Evolutionary conservation across 2,888 invertebrate genomes (phyloP).

Genomic region (Mesodorylaimus sp.): DNA sequence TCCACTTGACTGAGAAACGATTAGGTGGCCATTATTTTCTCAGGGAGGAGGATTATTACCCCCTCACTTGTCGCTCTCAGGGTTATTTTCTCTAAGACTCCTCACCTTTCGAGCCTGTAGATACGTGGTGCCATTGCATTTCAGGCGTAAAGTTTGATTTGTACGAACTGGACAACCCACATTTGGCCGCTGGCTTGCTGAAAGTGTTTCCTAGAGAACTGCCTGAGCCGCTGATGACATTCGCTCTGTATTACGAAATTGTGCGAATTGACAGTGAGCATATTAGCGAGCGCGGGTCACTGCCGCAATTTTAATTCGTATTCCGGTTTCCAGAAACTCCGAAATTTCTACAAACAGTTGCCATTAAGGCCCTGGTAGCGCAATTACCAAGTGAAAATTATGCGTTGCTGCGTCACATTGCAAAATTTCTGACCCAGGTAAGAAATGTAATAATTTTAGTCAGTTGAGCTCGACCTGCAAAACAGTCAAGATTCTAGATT

Average conservation of each 20-base stretch:
- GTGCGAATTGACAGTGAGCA: slow-evolving; percentile 3
- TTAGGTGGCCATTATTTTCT: too few species aligned
- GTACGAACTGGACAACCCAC: slow-evolving; percentile 46
- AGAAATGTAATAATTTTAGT: too few species aligned
- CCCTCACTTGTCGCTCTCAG: too few species aligned
- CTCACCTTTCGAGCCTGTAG: too few species aligned
- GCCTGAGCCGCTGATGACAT: slow-evolving; percentile 27
- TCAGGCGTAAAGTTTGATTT: slow-evolving; percentile 49
- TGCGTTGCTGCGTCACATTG: slow-evolving; percentile 20
- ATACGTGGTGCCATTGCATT: too few species aligned
- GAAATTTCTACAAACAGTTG: slow-evolving; percentile 18
- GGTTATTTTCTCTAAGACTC: too few species aligned
- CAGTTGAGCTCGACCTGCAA: too few species aligned
- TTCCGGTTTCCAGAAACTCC: background rate
- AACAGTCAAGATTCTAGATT: too few species aligned
- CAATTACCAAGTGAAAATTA: slow-evolving; percentile 22
- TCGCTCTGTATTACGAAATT: slow-evolving; percentile 12
- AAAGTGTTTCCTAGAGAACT: slow-evolving; percentile 60
- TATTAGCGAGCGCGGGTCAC: too few species aligned
- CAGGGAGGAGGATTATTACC: too few species aligned
- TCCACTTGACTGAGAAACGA: too few species aligned
- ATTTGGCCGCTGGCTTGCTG: slow-evolving; percentile 78
- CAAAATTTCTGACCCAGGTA: slow-evolving; percentile 23
- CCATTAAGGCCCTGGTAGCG: slow-evolving; percentile 19
- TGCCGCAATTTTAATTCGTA: background rate